phyloP scores from a whole-genome alignment of 2,797 vertebrate genomes.

The Argentina silus region DNA sequence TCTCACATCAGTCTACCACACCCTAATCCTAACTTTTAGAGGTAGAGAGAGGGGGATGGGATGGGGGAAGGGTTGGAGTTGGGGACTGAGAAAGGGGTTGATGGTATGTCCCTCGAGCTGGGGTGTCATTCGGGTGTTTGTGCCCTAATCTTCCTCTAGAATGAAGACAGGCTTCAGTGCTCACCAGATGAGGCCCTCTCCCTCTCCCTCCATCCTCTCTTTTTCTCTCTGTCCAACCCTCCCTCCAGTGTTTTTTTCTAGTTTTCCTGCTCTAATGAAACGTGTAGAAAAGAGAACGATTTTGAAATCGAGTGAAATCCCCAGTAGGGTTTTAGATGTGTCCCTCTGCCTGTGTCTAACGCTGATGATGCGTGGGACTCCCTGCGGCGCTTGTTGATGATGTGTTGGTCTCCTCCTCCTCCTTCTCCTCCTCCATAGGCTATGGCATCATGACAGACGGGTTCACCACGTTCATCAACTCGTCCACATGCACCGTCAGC shows the following conservation, averaged over 20 bases:
- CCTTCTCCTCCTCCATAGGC: constrained; percentile 77
- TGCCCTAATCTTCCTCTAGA: not conserved
- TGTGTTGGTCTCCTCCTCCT: not conserved
- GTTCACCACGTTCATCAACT: constrained; percentile 95
- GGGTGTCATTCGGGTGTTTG: no score
- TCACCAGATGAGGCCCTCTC: constrained; percentile 5
- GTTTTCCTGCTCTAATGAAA: constrained; percentile 17
- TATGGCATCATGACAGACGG: constrained; percentile 98
- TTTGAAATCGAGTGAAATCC: not conserved
- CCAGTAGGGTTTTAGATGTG: not conserved
- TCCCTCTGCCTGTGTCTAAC: not conserved
- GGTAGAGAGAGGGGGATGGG: not conserved
- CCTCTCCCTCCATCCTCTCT: not conserved
- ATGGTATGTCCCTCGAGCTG: not conserved
- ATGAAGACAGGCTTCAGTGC: constrained; percentile 10
- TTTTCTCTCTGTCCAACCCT: not conserved
- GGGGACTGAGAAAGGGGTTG: not conserved
- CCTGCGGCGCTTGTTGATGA: not conserved
- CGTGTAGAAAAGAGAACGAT: constrained; percentile 13
- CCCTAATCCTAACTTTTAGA: not conserved
- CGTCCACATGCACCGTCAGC: constrained; percentile 97
- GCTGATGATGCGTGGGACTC: not conserved
- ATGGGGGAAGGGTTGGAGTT: no score
- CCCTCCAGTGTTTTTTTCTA: constrained; percentile 15
- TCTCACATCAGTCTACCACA: not conserved